Evolutionary conservation across 2,888 invertebrate genomes (phyloP).

Genomic region (Epicampocera succincta): DNA sequence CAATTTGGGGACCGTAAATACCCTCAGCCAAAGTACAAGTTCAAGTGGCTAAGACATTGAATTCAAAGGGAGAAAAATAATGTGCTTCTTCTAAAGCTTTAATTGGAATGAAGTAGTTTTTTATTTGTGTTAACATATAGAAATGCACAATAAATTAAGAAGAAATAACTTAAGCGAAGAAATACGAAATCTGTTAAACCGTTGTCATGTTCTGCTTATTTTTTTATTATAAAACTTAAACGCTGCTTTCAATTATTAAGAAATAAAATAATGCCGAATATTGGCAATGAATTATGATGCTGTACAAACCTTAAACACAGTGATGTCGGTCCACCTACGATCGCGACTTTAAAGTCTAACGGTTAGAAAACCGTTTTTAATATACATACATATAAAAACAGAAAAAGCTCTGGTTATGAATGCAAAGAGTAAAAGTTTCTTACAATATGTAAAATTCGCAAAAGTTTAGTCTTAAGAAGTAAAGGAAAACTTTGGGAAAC

Average conservation of each 20-base stretch:
- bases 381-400: too few species aligned
- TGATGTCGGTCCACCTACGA: too few species aligned
- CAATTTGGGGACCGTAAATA: slow-evolving; percentile 55
- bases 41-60: slow-evolving; percentile 72
- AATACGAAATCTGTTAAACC: slow-evolving; percentile 6
- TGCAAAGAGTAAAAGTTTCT: too few species aligned
- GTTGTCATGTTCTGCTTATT: neutral
- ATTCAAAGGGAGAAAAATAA: slow-evolving; percentile 18
- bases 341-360: too few species aligned
- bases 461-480: too few species aligned
- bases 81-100: slow-evolving; percentile 14
- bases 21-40: slow-evolving; percentile 72
- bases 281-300: too few species aligned
- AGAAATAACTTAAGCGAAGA: slow-evolving; percentile 25
- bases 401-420: too few species aligned
- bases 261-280: too few species aligned
- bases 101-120: slow-evolving; percentile 29
- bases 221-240: neutral
- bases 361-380: too few species aligned
- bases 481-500: too few species aligned
- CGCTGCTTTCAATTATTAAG: neutral
- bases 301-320: too few species aligned
- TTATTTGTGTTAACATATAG: neutral
- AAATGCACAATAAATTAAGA: slow-evolving; percentile 32
- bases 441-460: too few species aligned